phyloP scores from a whole-genome alignment of 2,888 invertebrate genomes.

The Enchytraeus crypticus region DNA sequence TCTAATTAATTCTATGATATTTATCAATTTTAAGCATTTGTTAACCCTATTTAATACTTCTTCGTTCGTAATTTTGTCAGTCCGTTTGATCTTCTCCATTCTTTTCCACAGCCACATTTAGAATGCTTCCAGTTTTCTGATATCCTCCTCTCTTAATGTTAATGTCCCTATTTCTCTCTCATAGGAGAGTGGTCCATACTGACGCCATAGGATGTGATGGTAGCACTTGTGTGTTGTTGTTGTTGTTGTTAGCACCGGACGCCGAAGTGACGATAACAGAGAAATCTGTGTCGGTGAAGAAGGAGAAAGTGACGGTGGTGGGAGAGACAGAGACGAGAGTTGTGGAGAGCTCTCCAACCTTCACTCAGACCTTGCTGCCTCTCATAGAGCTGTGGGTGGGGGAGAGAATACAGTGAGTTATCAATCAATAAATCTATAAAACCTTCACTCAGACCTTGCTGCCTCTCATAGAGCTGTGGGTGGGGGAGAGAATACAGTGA shows the following conservation, averaged over 20 bases:
- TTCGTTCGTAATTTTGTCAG: no score
- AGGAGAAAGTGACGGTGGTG: constrained; percentile 31
- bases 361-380: constrained; percentile 58
- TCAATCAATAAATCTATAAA: not conserved
- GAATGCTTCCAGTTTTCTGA: no score
- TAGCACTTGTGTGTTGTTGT: no score
- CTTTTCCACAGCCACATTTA: no score
- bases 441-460: constrained; percentile 57
- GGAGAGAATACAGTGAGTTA: constrained; percentile 38
- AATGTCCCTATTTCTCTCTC: no score
- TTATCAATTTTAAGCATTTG: no score
- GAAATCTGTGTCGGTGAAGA: constrained; percentile 33
- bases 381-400: constrained; percentile 38
- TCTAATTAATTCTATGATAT: no score
- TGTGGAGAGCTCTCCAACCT: constrained; percentile 38
- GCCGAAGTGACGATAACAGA: constrained; percentile 33
- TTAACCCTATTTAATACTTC: no score
- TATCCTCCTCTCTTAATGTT: no score
- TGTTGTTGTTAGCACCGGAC: constrained; percentile 23
- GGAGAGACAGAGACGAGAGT: constrained; percentile 30
- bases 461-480: constrained; percentile 34
- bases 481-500: constrained; percentile 42
- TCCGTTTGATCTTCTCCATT: no score
- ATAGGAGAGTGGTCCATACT: no score
- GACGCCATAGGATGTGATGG: no score